Conservation (phyloP, 2,797 vertebrate species). For the Myiothlypis coronata region DNA sequence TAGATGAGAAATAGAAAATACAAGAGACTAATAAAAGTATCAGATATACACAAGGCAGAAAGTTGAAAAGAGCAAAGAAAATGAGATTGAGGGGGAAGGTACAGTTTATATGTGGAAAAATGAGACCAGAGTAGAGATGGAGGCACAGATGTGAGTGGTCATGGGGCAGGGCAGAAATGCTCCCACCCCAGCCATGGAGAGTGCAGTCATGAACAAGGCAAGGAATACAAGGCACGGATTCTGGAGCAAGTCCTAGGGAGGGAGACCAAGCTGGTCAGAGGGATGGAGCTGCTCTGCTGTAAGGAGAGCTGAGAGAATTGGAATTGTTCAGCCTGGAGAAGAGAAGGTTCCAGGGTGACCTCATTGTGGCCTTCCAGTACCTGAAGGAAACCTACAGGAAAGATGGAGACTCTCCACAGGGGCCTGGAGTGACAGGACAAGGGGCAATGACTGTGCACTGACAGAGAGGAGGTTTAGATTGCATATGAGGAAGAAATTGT, state of each 20-base stretch:
- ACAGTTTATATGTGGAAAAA: background rate
- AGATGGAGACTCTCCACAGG: background rate
- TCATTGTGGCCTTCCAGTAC: fast-evolving
- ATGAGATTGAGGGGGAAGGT: background rate
- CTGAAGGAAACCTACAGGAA: background rate
- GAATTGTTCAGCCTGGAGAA: background rate
- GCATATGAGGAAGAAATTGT: fast-evolving
- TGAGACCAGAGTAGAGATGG: background rate
- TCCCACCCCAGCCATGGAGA: background rate
- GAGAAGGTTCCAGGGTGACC: background rate
- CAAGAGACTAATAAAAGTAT: background rate
- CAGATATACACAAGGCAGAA: background rate
- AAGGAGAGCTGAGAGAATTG: background rate
- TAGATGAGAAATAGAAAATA: background rate
- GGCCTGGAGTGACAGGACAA: background rate
- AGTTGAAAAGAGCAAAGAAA: background rate
- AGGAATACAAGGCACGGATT: background rate
- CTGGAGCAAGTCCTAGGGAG: background rate
- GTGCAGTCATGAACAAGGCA: background rate
- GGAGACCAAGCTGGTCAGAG: background rate
- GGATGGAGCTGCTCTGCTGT: background rate
- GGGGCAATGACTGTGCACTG: background rate
- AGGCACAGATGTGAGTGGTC: background rate
- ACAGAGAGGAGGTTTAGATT: fast-evolving
- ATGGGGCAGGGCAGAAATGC: background rate